Evolutionary conservation across 2,113 vertebrate genomes (phyloP).

Genomic region (Boleophthalmus pectinirostris): DNA sequence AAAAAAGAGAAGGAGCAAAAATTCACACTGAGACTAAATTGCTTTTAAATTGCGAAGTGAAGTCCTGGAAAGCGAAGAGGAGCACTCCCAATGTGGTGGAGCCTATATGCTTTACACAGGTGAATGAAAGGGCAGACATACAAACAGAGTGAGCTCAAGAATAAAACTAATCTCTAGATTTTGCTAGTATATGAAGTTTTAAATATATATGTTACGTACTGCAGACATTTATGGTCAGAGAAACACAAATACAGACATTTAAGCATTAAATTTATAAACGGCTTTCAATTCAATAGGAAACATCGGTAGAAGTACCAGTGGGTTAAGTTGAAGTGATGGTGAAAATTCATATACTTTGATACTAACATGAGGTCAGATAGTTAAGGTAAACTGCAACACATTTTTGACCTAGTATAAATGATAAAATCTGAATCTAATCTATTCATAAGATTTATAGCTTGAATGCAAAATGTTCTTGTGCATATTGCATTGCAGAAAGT

Average conservation of each 20-base stretch:
- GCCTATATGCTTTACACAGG: conserved; percentile 1
- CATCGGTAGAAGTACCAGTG: neutral
- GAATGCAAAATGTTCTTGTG: neutral
- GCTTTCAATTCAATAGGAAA: neutral
- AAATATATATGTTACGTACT: neutral
- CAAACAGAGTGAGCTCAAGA: neutral
- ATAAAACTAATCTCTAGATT: neutral
- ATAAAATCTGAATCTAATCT: neutral
- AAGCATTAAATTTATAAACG: neutral
- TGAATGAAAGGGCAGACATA: neutral
- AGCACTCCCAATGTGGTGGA: neutral
- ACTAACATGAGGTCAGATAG: neutral
- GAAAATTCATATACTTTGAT: neutral
- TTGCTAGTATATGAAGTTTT: neutral
- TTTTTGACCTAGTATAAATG: neutral
- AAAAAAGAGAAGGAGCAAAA: neutral
- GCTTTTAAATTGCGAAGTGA: conserved; percentile 1
- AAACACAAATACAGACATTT: neutral
- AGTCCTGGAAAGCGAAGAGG: conserved; percentile 3
- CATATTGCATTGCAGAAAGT: neutral
- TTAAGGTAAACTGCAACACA: neutral
- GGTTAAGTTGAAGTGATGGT: neutral
- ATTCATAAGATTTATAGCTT: neutral
- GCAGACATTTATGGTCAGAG: neutral
- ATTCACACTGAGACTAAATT: conserved; percentile 8